Evolutionary conservation across 2,888 invertebrate species (phyloP), one percentile per base, ranked within the genome.

Genomic region (Mimas tiliae): DNA sequence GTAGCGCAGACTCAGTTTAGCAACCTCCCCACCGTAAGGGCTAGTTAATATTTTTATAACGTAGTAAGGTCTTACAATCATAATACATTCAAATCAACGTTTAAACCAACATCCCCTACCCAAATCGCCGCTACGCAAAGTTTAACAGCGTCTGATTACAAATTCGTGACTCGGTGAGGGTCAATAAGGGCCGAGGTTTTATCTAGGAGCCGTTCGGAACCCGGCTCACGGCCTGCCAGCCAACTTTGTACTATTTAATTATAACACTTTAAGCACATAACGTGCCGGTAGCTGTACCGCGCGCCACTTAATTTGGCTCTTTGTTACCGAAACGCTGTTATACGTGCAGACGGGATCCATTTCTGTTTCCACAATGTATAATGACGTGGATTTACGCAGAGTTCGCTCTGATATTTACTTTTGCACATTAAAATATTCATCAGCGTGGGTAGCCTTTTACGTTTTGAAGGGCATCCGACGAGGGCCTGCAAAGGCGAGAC

Each of bases 371-470:
- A 58, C 19, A 58, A 58, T 16, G 58, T 12, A 42, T 58, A 58
- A 53, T 53, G 53, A 42, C 42, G 19, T 42, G 58, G 58, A 58
- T 58, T 58, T 42, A 58, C 58, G 58, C 42, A 8, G n/a, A 53
- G 42, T 58, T 42, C 58, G 58, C 58, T 38, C 19, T 38, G 19
- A 58, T 58, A 58, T 58, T 58, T 58, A 58, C 58, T 58, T 58
- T 58, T 58, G 12, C 42, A 58, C 58, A 58, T 58, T 58, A 58
- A 58, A 58, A 58, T 58, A 58, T 58, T 58, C 42, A 58, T 42
- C 53, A 53, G 8, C 58, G 58, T 42, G 55, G 55, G 38, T n/a
- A 42, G 58, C 58, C 38, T 58, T 58, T 58, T 58, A 58, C 55
- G 16, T 42, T 51, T 33, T 42, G 58, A 58, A 58, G 42, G 58